A percentile compares a stretch with the other conserved stretches of the same genome.
These are phyloP conservation scores for Sander vitreus DNA, from an alignment of 2,113 vertebrate species.

Conservation along the genomic window DNA sequence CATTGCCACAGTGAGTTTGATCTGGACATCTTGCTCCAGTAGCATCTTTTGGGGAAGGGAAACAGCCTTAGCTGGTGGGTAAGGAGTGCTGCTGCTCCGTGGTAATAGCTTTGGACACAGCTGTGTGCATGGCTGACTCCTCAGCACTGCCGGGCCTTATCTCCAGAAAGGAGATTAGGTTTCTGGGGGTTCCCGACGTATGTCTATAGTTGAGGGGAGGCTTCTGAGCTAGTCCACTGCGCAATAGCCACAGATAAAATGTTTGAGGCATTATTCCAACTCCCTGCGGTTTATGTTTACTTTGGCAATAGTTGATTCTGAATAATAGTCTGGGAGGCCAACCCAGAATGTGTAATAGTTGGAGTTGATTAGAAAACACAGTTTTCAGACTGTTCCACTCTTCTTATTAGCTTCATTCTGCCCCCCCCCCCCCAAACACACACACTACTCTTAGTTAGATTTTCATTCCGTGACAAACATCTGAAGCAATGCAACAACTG, in stretches of 20 bases:
- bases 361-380: conserved; percentile 28
- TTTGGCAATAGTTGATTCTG: conserved; percentile 28
- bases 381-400: conserved; percentile 15
- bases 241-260: conserved; percentile 63
- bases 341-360: background rate
- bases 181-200: conserved; percentile 61
- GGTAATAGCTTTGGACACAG: conserved; percentile 78
- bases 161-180: conserved; percentile 74
- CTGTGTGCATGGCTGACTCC: conserved; percentile 74
- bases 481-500: conserved; percentile 22
- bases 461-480: conserved; percentile 16
- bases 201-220: conserved; percentile 54
- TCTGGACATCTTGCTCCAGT: conserved; percentile 64
- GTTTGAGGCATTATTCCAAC: conserved; percentile 60
- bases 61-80: conserved; percentile 52
- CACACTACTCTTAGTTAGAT: background rate
- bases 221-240: conserved; percentile 51
- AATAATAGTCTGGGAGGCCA: conserved; percentile 10
- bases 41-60: conserved; percentile 45
- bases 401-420: conserved; percentile 11
- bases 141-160: conserved; percentile 73
- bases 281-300: conserved; percentile 39
- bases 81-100: conserved; percentile 53
- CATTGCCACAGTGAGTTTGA: conserved; percentile 50
- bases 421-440: background rate